Percentiles rank a stretch among this genome's conserved stretches.
These are phyloP conservation scores for Oryzias celebensis DNA, from an alignment of 2,113 vertebrate genomes.

Conservation along the genomic window DNA sequence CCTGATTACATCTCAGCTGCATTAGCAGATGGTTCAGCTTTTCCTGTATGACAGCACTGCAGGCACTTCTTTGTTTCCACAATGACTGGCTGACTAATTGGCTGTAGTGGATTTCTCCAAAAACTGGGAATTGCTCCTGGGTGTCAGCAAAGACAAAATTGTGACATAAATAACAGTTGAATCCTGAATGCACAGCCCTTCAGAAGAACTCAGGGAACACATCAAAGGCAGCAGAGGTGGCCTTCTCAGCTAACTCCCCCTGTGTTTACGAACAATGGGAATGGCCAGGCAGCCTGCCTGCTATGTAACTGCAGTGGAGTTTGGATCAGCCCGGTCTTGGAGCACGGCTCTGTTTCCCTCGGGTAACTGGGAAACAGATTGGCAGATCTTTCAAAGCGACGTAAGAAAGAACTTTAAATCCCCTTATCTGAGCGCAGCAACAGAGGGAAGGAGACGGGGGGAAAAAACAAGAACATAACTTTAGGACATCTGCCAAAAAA, in stretches of 20 bases:
- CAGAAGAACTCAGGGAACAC: constrained; percentile 41
- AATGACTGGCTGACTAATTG: constrained; percentile 53
- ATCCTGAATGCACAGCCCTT: constrained; percentile 18
- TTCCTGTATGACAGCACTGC: constrained; percentile 52
- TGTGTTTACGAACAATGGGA: constrained; percentile 41
- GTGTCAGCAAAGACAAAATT: constrained; percentile 32
- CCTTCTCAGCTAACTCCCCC: constrained; percentile 23
- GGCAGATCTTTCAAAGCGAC: constrained; percentile 70
- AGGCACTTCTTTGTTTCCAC: constrained; percentile 40
- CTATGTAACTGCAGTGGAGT: constrained; percentile 16
- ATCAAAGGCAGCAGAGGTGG: constrained; percentile 35
- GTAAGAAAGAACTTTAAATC: constrained; percentile 63
- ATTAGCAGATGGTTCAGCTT: constrained; percentile 73
- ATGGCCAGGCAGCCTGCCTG: constrained; percentile 33
- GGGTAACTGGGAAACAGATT: constrained; percentile 75
- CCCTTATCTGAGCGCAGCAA: constrained; percentile 60
- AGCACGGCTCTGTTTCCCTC: constrained; percentile 59
- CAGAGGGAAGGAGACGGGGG: constrained; percentile 1
- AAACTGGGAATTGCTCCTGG: constrained; percentile 33
- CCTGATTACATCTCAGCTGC: constrained; percentile 55
- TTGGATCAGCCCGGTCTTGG: constrained; percentile 49
- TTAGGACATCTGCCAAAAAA: constrained; percentile 56
- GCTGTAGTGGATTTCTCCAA: constrained; percentile 54
- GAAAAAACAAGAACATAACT: constrained; percentile 26
- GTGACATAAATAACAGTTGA: constrained; percentile 37